Conservation (phyloP, 2,888 invertebrate genomes). For the Lasius platythorax region DNA sequence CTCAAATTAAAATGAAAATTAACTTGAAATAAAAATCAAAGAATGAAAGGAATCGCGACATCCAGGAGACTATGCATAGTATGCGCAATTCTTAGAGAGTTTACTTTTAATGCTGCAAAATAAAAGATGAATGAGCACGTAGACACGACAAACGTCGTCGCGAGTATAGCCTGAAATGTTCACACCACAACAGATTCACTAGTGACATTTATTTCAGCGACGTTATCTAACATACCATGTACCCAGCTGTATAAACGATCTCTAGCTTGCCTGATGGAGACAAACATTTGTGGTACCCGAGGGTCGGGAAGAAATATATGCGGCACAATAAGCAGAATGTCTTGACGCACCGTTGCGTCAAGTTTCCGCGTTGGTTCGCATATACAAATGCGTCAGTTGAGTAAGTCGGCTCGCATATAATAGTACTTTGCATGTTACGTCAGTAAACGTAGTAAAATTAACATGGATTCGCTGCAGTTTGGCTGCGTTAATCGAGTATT, state of each 20-base stretch:
- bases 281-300: slow-evolving; percentile 48
- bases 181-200: slow-evolving; percentile 44
- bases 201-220: slow-evolving; percentile 52
- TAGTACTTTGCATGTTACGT: slow-evolving; percentile 12
- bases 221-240: slow-evolving; percentile 51
- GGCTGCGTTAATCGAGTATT: neutral
- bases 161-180: slow-evolving; percentile 42
- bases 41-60: neutral
- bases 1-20: neutral
- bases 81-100: slow-evolving; percentile 8
- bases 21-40: neutral
- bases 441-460: slow-evolving; percentile 8
- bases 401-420: slow-evolving; percentile 13
- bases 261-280: slow-evolving; percentile 48
- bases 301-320: slow-evolving; percentile 46
- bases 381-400: slow-evolving; percentile 21
- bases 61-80: neutral
- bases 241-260: slow-evolving; percentile 56
- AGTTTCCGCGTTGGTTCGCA: slow-evolving; percentile 17
- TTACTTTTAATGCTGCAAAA: slow-evolving; percentile 15
- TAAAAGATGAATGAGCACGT: slow-evolving; percentile 41
- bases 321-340: slow-evolving; percentile 49
- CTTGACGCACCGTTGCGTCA: slow-evolving; percentile 45
- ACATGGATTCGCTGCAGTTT: neutral
- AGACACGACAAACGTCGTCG: slow-evolving; percentile 24